Evolutionary conservation across 2,888 invertebrate species (phyloP), one percentile per base, ranked within the genome.

Genomic region (Bombylius major): DNA sequence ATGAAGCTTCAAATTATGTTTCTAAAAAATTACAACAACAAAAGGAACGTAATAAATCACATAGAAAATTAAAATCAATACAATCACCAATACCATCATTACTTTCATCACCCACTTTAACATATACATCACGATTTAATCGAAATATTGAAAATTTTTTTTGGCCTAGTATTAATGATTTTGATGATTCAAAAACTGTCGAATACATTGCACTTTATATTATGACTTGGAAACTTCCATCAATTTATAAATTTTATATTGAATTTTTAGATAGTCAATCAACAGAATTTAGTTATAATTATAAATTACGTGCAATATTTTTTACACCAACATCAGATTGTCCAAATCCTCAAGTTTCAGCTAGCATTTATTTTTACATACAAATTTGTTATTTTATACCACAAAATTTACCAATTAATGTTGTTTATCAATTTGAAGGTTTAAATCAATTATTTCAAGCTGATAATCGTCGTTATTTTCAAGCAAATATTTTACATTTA

Each of bases 281-380:
- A 23, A 23, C 23, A 23, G 23, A 23, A 23, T 23, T 65, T 54
- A 64, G 65, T 51, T 65, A 66, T 54, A 67, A 60, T 59, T 68
- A 67, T 56, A 57, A 56, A 12, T 71, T 69, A 54, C 60, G 75
- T 66, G 70, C 68, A 11, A 66, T 68, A 50, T 77, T 73, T 70
- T 73, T 75, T 60, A 66, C 75, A 42, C 76, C 76, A 13, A 73
- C 75, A 6, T 61, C 63, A 13, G 62, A 64, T 23, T 76, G 74
- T 63, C 77, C 77, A 2, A 70, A 75, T 56, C 71, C 77, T 6
- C 73, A 73, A 63, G 74, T 73, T 1, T 75, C 72, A 14, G 76
- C 73, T n/a, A 72, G 70, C 55, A 68, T 77, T 47, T 73, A 66
- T 58, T 75, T 77, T 59, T 70, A 65, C 4, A 63, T 77, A 5